Evolutionary conservation across 2,113 vertebrate genomes (phyloP), one percentile per base, ranked within the genome.

Genomic region (Lethenteron camtschaticum): DNA sequence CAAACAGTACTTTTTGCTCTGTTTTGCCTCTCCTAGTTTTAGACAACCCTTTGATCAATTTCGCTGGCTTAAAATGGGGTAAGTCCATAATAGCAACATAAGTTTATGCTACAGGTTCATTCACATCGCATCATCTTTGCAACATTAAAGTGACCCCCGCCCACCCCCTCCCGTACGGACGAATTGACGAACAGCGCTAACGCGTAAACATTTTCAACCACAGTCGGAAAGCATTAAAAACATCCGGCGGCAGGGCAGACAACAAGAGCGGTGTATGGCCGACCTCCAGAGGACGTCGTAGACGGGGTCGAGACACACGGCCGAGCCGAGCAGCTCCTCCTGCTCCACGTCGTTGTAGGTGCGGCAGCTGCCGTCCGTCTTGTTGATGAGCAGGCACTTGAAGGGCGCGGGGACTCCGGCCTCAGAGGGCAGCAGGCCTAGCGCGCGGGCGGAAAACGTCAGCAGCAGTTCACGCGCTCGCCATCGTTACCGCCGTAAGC

Each of bases 281-380:
- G 79, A 91, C 94, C 94, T 92, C 94, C 94, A 99, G 78, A 99
- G 87, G 77, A 99, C 94, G 79, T 99, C 92, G 80, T 96, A 95
- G 69, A 96, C 90, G 69, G 94, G 94, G 79, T 99, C 94, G 75
- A 99, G 81, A 80, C 94, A 99, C 12, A 99, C 86, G 71, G 90
- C 90, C 73, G 90, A 99, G 71, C 92, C 90, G 75, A 96, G 90
- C 70, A 99, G 84, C 76, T 99, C 94, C 75, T 99, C 94, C 78
- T 99, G 94, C 75, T 99, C 94, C 69, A 90, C 96, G 78, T 96
- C 94, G 78, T 90, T 99, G 77, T 96, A 99, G 55, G 94, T 99
- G 76, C 92, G 85, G 79, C 94, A 99, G 78, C 92, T 99, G 74
- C 94, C 94, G 75, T 96, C 94, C 75, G 94, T 82, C 83, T 99